Conservation (phyloP, 2,888 invertebrate species). For the Rambutsinella grinnellia region DNA sequence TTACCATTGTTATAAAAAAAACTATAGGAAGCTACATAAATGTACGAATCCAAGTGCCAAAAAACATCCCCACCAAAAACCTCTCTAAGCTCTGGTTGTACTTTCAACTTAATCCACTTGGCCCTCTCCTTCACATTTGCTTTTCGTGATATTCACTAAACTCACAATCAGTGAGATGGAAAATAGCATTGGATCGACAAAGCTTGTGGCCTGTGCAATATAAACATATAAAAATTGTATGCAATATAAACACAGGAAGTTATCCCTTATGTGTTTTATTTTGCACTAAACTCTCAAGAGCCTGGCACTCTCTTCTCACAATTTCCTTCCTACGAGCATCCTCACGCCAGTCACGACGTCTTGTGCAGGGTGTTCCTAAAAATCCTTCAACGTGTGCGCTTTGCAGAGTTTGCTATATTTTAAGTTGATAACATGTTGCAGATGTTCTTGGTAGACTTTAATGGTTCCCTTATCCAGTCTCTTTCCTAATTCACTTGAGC, state of each 20-base stretch:
- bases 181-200: background rate
- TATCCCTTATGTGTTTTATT: conserved; percentile 35
- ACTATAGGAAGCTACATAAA: no score
- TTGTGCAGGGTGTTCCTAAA: background rate
- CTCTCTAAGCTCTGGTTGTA: background rate
- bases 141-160: background rate
- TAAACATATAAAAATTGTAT: background rate
- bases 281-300: conserved; percentile 34
- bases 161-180: background rate
- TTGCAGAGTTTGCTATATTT: background rate
- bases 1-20: background rate
- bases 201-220: no score
- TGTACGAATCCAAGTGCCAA: background rate
- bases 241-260: conserved; percentile 34
- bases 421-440: conserved; percentile 26
- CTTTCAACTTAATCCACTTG: background rate
- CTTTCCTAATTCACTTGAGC: no score
- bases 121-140: background rate
- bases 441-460: conserved; percentile 30
- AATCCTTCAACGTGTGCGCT: background rate
- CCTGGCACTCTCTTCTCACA: conserved; percentile 19
- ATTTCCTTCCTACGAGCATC: background rate
- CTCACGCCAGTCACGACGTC: background rate
- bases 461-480: conserved; percentile 10
- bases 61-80: background rate